Percentiles rank a stretch among this genome's conserved stretches.
These are phyloP conservation scores for Drosophila colorata DNA, from an alignment of 2,888 invertebrate genomes.

Conservation along the genomic window DNA sequence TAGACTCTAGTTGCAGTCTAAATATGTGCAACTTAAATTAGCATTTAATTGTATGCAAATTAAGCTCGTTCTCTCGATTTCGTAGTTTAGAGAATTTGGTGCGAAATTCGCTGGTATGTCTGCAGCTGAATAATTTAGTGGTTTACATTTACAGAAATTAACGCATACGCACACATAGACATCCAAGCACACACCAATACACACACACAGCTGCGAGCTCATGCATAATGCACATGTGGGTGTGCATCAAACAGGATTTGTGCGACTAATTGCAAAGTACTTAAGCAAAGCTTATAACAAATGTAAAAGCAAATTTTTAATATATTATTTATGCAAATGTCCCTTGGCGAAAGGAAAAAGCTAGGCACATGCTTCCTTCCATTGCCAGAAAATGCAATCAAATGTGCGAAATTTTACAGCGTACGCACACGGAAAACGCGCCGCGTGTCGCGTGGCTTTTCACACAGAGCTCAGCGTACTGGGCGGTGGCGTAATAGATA, in stretches of 20 bases:
- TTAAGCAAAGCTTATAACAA: constrained; percentile 83
- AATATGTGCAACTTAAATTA: constrained; percentile 58
- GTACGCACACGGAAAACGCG: constrained; percentile 7
- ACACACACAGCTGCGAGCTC: constrained; percentile 11
- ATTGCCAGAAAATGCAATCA: constrained; percentile 44
- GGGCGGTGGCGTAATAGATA: constrained; percentile 69
- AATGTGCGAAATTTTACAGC: constrained; percentile 33
- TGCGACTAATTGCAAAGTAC: constrained; percentile 84
- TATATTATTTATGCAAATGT: constrained; percentile 82
- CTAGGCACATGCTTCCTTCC: constrained; percentile 6
- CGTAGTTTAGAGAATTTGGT: constrained; percentile 33
- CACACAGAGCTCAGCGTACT: constrained; percentile 51
- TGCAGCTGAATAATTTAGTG: constrained; percentile 74
- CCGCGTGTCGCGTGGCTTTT: constrained; percentile 63
- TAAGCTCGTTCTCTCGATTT: constrained; percentile 26
- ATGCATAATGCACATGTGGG: constrained; percentile 38
- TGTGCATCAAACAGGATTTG: constrained; percentile 76
- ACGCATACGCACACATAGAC: constrained; percentile 45
- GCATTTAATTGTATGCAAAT: constrained; percentile 78
- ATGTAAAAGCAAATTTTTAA: constrained; percentile 80
- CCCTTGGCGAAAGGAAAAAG: constrained; percentile 17
- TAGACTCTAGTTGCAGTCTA: constrained; percentile 7
- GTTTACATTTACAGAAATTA: constrained; percentile 81
- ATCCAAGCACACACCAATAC: constrained; percentile 18
- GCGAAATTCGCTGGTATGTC: constrained; percentile 69